Evolutionary conservation across 2,113 vertebrate species (phyloP).

Genomic region (Myotis lucifugus): DNA sequence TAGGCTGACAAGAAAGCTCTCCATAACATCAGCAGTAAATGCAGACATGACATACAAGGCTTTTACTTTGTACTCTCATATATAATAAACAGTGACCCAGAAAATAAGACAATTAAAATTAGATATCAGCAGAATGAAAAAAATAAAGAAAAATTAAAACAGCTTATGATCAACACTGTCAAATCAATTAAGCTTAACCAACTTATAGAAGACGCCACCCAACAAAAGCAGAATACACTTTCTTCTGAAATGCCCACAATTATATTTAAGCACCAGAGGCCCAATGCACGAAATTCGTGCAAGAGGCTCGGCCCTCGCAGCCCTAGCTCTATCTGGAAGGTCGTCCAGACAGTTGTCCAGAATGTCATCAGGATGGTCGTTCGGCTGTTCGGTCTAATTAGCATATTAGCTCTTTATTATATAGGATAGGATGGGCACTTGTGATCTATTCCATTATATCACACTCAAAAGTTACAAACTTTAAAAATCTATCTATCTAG

Average conservation of each 20-base stretch:
- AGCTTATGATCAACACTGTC: background rate
- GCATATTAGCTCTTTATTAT: no score
- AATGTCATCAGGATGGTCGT: no score
- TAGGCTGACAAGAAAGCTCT: conserved; percentile 42
- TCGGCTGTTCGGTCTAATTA: no score
- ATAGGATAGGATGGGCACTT: background rate
- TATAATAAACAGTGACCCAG: background rate
- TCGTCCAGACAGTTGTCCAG: no score
- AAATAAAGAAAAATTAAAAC: background rate
- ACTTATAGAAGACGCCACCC: background rate
- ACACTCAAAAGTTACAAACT: background rate
- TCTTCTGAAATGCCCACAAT: background rate
- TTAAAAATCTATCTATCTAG: background rate
- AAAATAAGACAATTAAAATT: background rate
- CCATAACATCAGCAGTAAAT: background rate
- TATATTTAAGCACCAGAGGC: background rate
- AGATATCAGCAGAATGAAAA: background rate
- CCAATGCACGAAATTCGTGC: no score
- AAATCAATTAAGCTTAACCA: background rate
- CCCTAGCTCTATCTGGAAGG: no score
- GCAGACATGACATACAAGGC: background rate
- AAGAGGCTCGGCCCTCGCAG: no score
- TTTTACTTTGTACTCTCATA: background rate
- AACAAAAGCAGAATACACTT: background rate
- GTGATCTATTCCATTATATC: background rate